A percentile compares a stretch with the other conserved stretches of the same genome.
These are phyloP conservation scores for Heliconius nattereri DNA, from an alignment of 1,140 invertebrate species.

Conservation along the genomic window DNA sequence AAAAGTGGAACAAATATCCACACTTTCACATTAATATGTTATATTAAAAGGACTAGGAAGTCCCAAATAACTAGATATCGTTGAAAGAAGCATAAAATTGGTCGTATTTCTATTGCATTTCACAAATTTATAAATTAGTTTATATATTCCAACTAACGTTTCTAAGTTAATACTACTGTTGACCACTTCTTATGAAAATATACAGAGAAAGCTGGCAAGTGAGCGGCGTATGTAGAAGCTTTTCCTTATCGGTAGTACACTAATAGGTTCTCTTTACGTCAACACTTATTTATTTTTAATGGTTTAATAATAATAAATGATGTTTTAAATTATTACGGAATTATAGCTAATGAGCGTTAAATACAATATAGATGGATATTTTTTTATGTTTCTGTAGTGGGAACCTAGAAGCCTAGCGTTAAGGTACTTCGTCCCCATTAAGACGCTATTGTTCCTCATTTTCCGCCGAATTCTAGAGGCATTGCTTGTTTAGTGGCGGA, in stretches of 20 bases:
- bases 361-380: not conserved
- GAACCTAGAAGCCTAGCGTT: too few species aligned
- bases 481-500: too few species aligned
- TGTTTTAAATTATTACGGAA: not conserved
- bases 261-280: slow-evolving; percentile 6
- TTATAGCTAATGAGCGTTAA: not conserved
- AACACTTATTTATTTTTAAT: slow-evolving; percentile 5
- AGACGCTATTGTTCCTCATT: too few species aligned
- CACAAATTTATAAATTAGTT: not conserved
- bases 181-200: slow-evolving; percentile 5
- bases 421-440: too few species aligned
- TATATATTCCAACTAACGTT: not conserved
- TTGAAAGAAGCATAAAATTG: not conserved
- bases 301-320: not conserved
- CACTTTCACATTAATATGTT: too few species aligned
- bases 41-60: too few species aligned
- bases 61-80: too few species aligned
- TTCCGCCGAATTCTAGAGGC: too few species aligned
- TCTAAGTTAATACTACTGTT: not conserved
- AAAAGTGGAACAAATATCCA: too few species aligned
- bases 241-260: not conserved
- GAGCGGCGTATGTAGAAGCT: not conserved
- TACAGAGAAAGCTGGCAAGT: slow-evolving; percentile 8
- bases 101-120: not conserved
- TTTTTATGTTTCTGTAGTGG: too few species aligned